Evolutionary conservation across 2,113 vertebrate genomes (phyloP).

Genomic region (Panurus biarmicus): DNA sequence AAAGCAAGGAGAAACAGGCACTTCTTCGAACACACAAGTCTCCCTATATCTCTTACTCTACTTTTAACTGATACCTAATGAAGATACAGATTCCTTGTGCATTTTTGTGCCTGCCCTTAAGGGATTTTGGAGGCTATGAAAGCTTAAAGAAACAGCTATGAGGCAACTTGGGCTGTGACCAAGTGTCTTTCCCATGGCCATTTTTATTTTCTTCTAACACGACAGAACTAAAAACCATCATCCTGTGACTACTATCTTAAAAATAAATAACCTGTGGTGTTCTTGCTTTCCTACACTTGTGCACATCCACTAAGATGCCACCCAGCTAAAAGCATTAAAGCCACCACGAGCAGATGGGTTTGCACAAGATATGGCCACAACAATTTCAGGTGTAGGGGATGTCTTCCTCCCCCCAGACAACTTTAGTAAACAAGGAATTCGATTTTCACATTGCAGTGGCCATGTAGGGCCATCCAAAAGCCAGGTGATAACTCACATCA

Average conservation of each 20-base stretch:
- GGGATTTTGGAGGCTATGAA: neutral
- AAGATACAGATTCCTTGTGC: neutral
- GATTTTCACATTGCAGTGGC: neutral
- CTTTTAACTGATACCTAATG: neutral
- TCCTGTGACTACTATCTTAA: neutral
- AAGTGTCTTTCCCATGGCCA: neutral
- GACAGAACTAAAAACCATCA: neutral
- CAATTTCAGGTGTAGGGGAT: neutral
- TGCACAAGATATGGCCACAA: neutral
- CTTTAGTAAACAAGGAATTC: neutral
- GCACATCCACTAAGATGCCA: neutral
- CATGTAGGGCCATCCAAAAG: neutral
- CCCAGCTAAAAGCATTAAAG: neutral
- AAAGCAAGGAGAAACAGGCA: neutral
- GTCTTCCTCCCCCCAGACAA: neutral
- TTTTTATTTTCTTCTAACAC: neutral
- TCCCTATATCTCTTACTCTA: neutral
- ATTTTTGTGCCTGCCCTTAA: neutral
- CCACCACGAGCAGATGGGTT: neutral
- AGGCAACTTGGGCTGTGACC: neutral
- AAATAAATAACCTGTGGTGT: neutral
- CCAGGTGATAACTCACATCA: neutral
- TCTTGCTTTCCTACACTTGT: neutral
- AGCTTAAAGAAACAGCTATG: neutral
- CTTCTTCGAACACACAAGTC: neutral